Percentiles rank a stretch among this genome's conserved stretches.
Conservation (phyloP, 2,888 invertebrate genomes). For the Cheilosia urbana region DNA sequence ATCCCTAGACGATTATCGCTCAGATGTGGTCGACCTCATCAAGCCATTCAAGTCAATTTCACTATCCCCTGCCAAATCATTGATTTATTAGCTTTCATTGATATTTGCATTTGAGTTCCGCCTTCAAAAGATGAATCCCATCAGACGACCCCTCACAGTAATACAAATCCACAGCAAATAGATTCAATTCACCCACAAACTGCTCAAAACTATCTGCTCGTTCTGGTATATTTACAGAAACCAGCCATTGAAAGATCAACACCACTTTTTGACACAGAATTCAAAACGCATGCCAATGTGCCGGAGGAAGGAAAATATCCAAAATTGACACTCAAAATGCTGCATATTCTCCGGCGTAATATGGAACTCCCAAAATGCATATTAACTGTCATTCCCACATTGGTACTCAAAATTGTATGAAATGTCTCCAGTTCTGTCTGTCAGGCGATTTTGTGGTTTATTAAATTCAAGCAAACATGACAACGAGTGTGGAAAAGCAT, state of each 20-base stretch:
- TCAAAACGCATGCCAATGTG: constrained; percentile 18
- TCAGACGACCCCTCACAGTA: background rate
- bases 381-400: constrained; percentile 55
- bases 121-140: too few relatives aligned
- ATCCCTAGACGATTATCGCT: too few relatives aligned
- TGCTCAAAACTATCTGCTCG: background rate
- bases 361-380: constrained; percentile 3
- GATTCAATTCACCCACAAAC: constrained; percentile 8
- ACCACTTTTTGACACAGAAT: constrained; percentile 15
- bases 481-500: background rate
- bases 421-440: constrained; percentile 62
- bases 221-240: constrained; percentile 1
- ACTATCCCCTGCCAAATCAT: too few relatives aligned
- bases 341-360: background rate
- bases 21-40: too few relatives aligned
- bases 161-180: background rate
- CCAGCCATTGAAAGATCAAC: constrained; percentile 24
- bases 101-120: too few relatives aligned
- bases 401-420: constrained; percentile 66
- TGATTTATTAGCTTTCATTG: too few relatives aligned
- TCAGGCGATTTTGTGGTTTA: constrained; percentile 61
- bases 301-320: background rate
- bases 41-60: too few relatives aligned
- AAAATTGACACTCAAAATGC: constrained; percentile 8
- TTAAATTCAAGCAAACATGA: constrained; percentile 63